Evolutionary conservation across 23 tunicate genomes (phyloP).

Genomic region (Phallusia fumigata): DNA sequence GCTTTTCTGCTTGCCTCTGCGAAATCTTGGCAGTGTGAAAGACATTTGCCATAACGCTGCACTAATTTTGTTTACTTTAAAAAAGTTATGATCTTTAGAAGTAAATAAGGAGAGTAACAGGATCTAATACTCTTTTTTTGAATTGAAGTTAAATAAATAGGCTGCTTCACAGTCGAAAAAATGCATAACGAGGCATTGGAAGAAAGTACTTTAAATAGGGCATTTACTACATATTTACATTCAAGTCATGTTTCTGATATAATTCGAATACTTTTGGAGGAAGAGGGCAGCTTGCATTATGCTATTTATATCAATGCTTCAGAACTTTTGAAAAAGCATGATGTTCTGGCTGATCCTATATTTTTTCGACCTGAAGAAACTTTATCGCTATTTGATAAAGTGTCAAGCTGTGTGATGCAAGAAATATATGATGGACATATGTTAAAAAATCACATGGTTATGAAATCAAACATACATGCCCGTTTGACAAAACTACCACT

Average conservation of each 20-base stretch:
- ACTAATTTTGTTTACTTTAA: no score
- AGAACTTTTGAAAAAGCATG: slow-evolving; percentile 51
- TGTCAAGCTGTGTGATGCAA: slow-evolving; percentile 19
- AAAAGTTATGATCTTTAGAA: no score
- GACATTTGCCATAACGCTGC: no score
- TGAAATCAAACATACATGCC: slow-evolving; percentile 62
- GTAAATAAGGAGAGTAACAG: no score
- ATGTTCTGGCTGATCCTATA: slow-evolving; percentile 38
- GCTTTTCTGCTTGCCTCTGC: no score
- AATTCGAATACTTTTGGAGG: slow-evolving; percentile 59
- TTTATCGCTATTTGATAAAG: slow-evolving; percentile 43
- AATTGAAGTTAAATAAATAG: no score
- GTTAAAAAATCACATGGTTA: slow-evolving; percentile 53
- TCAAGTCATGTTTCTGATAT: slow-evolving; percentile 46
- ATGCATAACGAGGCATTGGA: no score
- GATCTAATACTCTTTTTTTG: no score
- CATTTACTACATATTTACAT: not conserved
- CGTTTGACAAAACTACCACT: slow-evolving; percentile 69
- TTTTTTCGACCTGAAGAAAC: slow-evolving; percentile 60
- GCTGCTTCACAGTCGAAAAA: no score
- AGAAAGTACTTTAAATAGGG: not conserved
- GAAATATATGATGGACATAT: slow-evolving; percentile 34
- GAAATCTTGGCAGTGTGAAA: no score
- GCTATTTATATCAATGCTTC: slow-evolving; percentile 54
- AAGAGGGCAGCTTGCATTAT: slow-evolving; percentile 77